phyloP scores from a whole-genome alignment of 2,888 invertebrate genomes.

The Epiblema foenella region DNA sequence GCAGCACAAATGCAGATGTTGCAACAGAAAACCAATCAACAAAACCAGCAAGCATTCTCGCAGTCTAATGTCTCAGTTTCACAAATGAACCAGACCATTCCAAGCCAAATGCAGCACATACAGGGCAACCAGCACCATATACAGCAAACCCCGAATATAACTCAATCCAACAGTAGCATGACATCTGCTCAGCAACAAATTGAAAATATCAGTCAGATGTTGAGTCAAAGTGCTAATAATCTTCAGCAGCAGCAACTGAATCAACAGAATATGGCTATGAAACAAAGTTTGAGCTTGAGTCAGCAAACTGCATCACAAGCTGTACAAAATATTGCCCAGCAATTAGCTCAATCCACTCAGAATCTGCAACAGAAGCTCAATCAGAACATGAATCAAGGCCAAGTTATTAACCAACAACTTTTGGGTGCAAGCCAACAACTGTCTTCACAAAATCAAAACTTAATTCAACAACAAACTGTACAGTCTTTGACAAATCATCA shows the following conservation, averaged over 20 bases:
- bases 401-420: conserved; percentile 76
- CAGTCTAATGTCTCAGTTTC: conserved; percentile 75
- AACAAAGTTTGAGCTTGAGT: conserved; percentile 73
- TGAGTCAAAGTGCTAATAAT: conserved; percentile 80
- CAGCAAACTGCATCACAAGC: conserved; percentile 76
- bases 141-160: conserved; percentile 70
- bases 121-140: conserved; percentile 74
- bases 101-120: conserved; percentile 75
- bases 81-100: conserved; percentile 75
- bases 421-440: conserved; percentile 81
- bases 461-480: conserved; percentile 77
- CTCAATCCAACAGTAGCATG: conserved; percentile 75
- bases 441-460: conserved; percentile 70
- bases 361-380: conserved; percentile 73
- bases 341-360: conserved; percentile 76
- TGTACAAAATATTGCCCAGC: conserved; percentile 79
- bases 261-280: conserved; percentile 78
- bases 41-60: conserved; percentile 64
- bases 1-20: conserved; percentile 77
- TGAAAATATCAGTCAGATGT: conserved; percentile 86
- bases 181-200: conserved; percentile 86
- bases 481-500: conserved; percentile 76
- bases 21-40: conserved; percentile 58
- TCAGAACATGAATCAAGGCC: conserved; percentile 74
- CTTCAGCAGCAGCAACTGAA: conserved; percentile 76